Percentiles rank a stretch among this genome's conserved stretches.
Evolutionary conservation across 2,888 invertebrate genomes (phyloP).

Genomic region (Dione juno): DNA sequence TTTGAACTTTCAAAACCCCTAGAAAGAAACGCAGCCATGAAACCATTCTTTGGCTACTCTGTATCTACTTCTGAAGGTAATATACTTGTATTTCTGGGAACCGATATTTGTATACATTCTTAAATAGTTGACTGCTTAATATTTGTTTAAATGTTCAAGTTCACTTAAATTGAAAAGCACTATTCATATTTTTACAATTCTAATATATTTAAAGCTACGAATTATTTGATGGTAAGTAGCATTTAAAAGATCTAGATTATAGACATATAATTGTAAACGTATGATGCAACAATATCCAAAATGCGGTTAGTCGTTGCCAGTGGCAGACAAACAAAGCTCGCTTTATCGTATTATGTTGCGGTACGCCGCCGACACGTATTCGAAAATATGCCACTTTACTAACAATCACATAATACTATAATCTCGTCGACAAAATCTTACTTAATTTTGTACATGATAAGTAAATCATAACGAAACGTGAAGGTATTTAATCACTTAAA

Average conservation of each 20-base stretch:
- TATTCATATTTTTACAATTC: no score
- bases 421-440: not conserved
- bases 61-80: slow-evolving; percentile 57
- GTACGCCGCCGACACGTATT: slow-evolving; percentile 23
- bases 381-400: slow-evolving; percentile 27
- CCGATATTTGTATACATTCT: no score
- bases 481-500: no score
- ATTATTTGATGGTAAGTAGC: no score
- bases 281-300: slow-evolving; percentile 25
- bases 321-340: slow-evolving; percentile 41
- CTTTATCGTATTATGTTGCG: slow-evolving; percentile 41
- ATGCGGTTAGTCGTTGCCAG: slow-evolving; percentile 41
- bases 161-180: no score
- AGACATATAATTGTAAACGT: slow-evolving; percentile 21
- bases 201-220: no score
- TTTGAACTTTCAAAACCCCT: slow-evolving; percentile 52
- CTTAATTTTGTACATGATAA: not conserved
- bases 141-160: no score
- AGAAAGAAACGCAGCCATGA: slow-evolving; percentile 54
- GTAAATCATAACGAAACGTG: no score
- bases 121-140: not conserved
- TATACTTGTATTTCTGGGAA: no score
- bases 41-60: slow-evolving; percentile 57
- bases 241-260: no score
- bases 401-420: slow-evolving; percentile 18